A percentile compares a stretch with the other conserved stretches of the same genome.
Evolutionary conservation across 1,140 invertebrate species (phyloP).

Genomic region (Ooceraea biroi): DNA sequence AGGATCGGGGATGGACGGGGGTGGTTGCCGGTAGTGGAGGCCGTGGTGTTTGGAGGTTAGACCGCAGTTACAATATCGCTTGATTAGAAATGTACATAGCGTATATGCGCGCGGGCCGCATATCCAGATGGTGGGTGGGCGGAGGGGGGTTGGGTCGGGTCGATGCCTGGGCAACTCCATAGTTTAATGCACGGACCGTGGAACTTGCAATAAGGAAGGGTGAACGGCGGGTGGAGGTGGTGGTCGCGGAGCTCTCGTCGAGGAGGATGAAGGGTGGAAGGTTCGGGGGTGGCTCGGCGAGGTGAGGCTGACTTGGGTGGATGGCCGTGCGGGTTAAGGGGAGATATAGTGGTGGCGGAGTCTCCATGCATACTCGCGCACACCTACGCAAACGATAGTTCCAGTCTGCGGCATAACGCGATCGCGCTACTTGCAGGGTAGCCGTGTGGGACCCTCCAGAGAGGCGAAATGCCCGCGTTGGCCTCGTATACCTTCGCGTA

Average conservation of each 20-base stretch:
- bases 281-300: conserved; percentile 16
- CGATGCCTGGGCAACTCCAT: conserved; percentile 85
- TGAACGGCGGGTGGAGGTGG: conserved; percentile 67
- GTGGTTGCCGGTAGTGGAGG: conserved; percentile 67
- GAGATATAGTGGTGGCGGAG: conserved; percentile 57
- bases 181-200: conserved; percentile 85
- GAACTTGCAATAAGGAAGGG: conserved; percentile 86
- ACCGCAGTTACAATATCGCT: conserved; percentile 87
- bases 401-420: conserved; percentile 78
- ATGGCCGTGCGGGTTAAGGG: conserved; percentile 52
- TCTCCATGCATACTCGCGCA: conserved; percentile 69
- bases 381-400: conserved; percentile 70
- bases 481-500: conserved; percentile 69
- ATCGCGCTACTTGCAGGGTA: conserved; percentile 76
- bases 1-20: conserved; percentile 36
- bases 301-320: conserved; percentile 59
- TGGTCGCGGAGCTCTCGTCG: conserved; percentile 38
- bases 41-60: conserved; percentile 82
- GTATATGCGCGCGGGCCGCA: conserved; percentile 83
- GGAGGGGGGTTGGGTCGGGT: conserved; percentile 76
- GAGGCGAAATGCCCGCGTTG: conserved; percentile 70
- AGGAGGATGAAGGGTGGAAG: not conserved
- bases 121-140: conserved; percentile 85
- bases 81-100: conserved; percentile 87
- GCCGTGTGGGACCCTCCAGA: conserved; percentile 70